Evolutionary conservation across 1,140 invertebrate genomes (phyloP).

Genomic region (Diachasmimorpha longicaudata): DNA sequence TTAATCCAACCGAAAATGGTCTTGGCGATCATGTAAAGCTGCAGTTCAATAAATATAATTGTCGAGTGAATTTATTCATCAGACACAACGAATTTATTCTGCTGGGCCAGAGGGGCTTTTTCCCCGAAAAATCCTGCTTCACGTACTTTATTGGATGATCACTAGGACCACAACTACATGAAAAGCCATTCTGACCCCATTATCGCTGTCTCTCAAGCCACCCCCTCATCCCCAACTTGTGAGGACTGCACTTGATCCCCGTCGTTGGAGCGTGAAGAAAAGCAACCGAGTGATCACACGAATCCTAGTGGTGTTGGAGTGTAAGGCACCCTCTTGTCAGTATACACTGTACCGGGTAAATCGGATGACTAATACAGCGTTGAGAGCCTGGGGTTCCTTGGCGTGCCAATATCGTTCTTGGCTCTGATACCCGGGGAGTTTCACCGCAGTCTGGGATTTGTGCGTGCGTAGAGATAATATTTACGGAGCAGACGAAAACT

Average conservation of each 20-base stretch:
- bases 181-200: constrained; percentile 4
- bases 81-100: no score
- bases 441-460: not conserved
- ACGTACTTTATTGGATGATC: not conserved
- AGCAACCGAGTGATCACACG: constrained; percentile 7
- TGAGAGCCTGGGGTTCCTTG: not conserved
- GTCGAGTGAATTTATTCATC: no score
- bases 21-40: no score
- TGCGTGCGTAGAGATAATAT: not conserved
- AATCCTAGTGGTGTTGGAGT: not conserved
- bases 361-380: constrained; percentile 14
- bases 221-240: not conserved
- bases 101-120: no score
- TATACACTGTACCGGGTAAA: not conserved
- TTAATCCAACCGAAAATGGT: no score
- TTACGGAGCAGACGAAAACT: not conserved
- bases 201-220: not conserved
- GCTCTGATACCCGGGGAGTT: not conserved
- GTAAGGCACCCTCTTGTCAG: not conserved
- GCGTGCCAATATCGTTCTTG: not conserved
- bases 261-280: constrained; percentile 13
- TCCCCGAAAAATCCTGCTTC: no score
- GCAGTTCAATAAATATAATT: no score
- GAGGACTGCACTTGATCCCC: not conserved
- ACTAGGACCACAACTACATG: not conserved